Evolutionary conservation across 2,797 vertebrate species (phyloP).

Genomic region (Nannoperca australis): DNA sequence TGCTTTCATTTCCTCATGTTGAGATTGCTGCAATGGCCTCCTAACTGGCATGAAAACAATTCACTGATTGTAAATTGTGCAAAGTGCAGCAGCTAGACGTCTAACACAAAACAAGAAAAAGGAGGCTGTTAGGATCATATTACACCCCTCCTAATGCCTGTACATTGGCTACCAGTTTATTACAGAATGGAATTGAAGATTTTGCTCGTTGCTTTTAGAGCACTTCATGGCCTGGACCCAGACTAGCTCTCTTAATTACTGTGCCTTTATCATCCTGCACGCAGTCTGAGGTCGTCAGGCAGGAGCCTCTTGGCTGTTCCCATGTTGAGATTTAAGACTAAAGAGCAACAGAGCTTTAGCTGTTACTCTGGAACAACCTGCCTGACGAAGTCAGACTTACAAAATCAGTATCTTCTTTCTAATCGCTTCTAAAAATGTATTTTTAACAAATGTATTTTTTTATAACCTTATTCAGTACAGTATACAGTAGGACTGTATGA

Average conservation of each 20-base stretch:
- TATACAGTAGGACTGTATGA: background rate
- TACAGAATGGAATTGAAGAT: slow-evolving; percentile 1
- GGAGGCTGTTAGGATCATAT: background rate
- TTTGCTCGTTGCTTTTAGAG: slow-evolving; percentile 11
- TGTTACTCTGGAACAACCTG: background rate
- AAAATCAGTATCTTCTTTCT: background rate
- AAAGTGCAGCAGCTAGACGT: background rate
- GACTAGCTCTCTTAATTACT: slow-evolving; percentile 1
- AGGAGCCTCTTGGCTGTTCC: background rate
- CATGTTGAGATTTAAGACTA: background rate
- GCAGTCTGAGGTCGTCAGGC: background rate
- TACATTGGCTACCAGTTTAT: background rate
- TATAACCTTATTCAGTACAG: background rate
- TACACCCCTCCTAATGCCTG: background rate
- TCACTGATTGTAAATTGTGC: background rate
- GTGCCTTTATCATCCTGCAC: background rate
- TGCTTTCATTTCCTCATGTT: background rate
- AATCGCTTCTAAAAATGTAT: background rate
- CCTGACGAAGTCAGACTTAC: background rate
- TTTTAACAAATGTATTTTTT: background rate
- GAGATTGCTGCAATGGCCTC: background rate
- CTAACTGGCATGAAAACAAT: background rate
- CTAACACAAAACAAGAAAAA: background rate
- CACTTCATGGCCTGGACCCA: background rate
- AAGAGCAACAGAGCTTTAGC: background rate